phyloP scores from a whole-genome alignment of 2,113 vertebrate species.

The Hemiprocne comata region DNA sequence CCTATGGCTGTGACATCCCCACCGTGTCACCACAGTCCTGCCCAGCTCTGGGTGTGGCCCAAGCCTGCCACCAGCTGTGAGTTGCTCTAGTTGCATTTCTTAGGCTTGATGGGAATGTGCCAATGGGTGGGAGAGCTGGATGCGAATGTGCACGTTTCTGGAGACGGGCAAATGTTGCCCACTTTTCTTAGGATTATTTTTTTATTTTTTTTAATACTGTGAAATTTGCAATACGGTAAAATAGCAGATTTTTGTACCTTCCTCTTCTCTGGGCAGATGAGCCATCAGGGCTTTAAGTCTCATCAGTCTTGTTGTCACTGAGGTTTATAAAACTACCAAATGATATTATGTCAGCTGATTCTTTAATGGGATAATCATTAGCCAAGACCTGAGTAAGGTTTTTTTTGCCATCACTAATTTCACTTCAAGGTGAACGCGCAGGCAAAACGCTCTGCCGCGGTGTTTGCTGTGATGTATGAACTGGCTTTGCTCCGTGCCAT shows the following conservation, averaged over 20 bases:
- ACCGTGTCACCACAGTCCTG: fast-evolving
- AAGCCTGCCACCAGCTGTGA: fast-evolving
- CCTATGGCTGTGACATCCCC: fast-evolving
- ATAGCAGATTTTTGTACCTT: background rate
- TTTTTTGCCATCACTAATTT: conserved; percentile 15
- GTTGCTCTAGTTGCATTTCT: background rate
- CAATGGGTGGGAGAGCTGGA: background rate
- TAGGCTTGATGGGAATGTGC: background rate
- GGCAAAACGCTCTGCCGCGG: background rate
- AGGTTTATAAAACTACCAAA: conserved; percentile 76
- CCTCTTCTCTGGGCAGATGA: background rate
- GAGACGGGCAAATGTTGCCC: background rate
- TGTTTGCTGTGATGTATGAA: fast-evolving
- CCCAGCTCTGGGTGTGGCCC: fast-evolving
- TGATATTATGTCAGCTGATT: conserved; percentile 51
- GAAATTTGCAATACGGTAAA: background rate
- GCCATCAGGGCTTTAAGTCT: conserved; percentile 2
- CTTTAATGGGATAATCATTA: conserved; percentile 46
- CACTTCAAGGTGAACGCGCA: conserved; percentile 2
- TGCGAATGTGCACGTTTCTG: fast-evolving
- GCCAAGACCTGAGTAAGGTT: conserved; percentile 64
- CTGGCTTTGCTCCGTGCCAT: fast-evolving
- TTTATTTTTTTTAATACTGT: background rate
- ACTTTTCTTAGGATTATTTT: fast-evolving
- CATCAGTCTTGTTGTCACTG: conserved; percentile 74